These are phyloP conservation scores for Coenonympha arcania DNA, from an alignment of 2,888 invertebrate species.

Conservation along the genomic window DNA sequence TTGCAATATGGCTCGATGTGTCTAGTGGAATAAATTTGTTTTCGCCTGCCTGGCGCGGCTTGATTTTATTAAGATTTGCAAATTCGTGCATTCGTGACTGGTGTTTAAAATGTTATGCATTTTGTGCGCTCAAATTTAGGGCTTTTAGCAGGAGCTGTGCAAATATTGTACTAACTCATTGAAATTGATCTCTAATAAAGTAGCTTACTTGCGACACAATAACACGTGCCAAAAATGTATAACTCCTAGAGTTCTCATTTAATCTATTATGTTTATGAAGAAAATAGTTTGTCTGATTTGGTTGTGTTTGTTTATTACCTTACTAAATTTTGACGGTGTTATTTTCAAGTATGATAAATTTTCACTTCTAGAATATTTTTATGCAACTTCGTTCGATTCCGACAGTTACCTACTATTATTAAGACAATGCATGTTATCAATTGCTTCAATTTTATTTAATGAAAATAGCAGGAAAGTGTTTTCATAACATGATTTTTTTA, in stretches of 20 bases:
- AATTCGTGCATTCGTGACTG: conserved; percentile 35
- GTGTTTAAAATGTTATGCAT: conserved; percentile 11
- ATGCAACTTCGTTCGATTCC: no score
- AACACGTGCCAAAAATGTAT: not conserved
- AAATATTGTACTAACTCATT: not conserved
- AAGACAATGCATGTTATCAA: no score
- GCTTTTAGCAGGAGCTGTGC: not conserved
- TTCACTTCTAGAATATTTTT: no score
- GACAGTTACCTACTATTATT: no score
- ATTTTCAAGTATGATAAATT: no score
- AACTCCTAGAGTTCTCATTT: not conserved
- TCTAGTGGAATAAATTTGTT: conserved; percentile 40
- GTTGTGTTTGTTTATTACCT: no score
- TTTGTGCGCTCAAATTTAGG: not conserved
- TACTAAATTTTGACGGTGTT: no score
- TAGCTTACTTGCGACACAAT: not conserved
- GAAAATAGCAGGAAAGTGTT: no score
- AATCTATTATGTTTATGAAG: no score
- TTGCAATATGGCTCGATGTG: conserved; percentile 30
- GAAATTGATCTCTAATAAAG: not conserved
- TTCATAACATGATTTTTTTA: no score
- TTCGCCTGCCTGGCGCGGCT: conserved; percentile 22
- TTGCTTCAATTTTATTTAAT: no score
- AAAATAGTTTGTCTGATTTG: no score
- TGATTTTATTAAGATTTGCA: conserved; percentile 37